Conservation (phyloP, 2,888 invertebrate genomes). For the Chouioia cunea region DNA sequence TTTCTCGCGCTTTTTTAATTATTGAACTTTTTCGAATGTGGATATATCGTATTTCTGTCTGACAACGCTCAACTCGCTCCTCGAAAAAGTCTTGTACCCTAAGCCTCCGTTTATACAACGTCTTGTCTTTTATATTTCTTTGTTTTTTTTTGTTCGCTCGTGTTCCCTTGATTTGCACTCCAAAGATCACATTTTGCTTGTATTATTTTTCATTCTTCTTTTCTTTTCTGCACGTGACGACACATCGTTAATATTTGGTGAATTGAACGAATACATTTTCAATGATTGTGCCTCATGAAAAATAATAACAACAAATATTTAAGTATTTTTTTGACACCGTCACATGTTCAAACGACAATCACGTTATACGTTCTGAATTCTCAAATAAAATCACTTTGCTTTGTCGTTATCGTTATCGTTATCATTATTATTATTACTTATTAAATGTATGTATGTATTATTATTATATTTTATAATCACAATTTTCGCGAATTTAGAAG, state of each 20-base stretch:
- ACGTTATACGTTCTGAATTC: background rate
- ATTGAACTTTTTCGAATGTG: constrained; percentile 42
- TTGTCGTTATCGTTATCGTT: constrained; percentile 24
- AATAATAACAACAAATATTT: too few relatives aligned
- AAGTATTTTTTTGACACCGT: background rate
- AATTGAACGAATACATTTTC: too few relatives aligned
- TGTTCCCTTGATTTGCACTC: constrained; percentile 35
- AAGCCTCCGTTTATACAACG: constrained; percentile 40
- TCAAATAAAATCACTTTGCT: constrained; percentile 26
- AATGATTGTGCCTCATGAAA: too few relatives aligned
- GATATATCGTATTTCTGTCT: constrained; percentile 7
- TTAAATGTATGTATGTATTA: constrained; percentile 26
- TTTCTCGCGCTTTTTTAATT: constrained; percentile 26
- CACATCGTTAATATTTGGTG: background rate
- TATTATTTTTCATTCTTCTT: constrained; percentile 11
- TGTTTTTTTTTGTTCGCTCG: constrained; percentile 13
- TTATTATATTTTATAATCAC: constrained; percentile 47
- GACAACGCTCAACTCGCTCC: background rate
- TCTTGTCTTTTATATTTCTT: constrained; percentile 5
- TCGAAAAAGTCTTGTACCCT: constrained; percentile 46
- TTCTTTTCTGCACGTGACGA: constrained; percentile 20
- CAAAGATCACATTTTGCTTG: constrained; percentile 38
- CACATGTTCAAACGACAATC: constrained; percentile 23
- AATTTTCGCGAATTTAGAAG: constrained; percentile 56
- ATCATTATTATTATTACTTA: constrained; percentile 30